Percentiles rank a stretch among this genome's conserved stretches.
These are phyloP conservation scores for Sciaenops ocellatus DNA, from an alignment of 2,797 vertebrate species.

Conservation along the genomic window DNA sequence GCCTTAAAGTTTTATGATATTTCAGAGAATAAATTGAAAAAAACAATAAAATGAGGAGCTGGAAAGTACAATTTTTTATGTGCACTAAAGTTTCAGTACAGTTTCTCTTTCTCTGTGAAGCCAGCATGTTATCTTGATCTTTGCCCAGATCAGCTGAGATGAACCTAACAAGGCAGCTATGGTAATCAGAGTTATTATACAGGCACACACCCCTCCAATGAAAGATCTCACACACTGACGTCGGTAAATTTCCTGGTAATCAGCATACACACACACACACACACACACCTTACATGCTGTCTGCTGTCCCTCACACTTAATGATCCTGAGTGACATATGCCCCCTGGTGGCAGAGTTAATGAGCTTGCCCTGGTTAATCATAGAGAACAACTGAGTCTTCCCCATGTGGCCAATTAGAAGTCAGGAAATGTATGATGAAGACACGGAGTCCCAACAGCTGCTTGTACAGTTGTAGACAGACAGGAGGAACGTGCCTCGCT, in stretches of 20 bases:
- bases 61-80: not conserved
- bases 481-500: constrained; percentile 14
- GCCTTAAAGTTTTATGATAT: not conserved
- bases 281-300: constrained; percentile 4
- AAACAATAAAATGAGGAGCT: not conserved
- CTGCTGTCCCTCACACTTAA: constrained; percentile 38
- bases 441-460: constrained; percentile 45
- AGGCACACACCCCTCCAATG: not conserved
- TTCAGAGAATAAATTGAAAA: not conserved
- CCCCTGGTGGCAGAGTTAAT: constrained; percentile 78
- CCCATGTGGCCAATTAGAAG: constrained; percentile 61
- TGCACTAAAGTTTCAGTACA: not conserved
- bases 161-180: constrained; percentile 1
- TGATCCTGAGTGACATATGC: constrained; percentile 76
- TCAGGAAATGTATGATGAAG: constrained; percentile 48
- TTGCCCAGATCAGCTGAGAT: constrained; percentile 11
- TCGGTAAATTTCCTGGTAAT: not conserved
- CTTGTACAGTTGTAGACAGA: constrained; percentile 24
- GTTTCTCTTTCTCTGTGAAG: not conserved
- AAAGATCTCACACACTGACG: not conserved
- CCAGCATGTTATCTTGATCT: not conserved
- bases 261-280: constrained; percentile 30
- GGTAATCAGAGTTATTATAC: not conserved
- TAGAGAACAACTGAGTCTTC: constrained; percentile 39
- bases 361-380: constrained; percentile 59